A percentile compares a stretch with the other conserved stretches of the same genome.
Evolutionary conservation across 2,113 vertebrate species (phyloP).

Genomic region (Larimichthys crocea): DNA sequence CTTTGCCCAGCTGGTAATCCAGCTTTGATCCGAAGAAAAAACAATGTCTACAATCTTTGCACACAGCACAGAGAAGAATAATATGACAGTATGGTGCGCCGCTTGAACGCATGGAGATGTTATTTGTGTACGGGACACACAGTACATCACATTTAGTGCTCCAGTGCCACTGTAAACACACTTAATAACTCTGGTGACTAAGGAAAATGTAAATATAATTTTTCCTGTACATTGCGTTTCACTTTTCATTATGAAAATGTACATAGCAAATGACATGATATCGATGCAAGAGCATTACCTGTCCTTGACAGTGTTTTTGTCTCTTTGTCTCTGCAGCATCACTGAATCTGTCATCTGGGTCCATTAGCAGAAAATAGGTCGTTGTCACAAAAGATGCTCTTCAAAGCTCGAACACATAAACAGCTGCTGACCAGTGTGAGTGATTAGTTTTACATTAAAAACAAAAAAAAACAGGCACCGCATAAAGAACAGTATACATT

Average conservation of each 20-base stretch:
- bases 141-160: constrained; percentile 40
- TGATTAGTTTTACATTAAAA: background rate
- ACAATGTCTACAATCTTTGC: constrained; percentile 1
- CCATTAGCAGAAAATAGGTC: constrained; percentile 16
- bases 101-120: background rate
- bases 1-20: constrained; percentile 5
- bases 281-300: background rate
- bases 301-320: constrained; percentile 9
- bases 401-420: background rate
- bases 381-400: constrained; percentile 14
- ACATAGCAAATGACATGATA: constrained; percentile 18
- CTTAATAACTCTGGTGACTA: background rate
- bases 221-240: background rate
- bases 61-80: constrained; percentile 18
- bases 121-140: constrained; percentile 18
- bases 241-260: constrained; percentile 24
- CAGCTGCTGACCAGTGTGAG: background rate
- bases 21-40: constrained; percentile 15
- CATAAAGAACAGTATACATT: constrained; percentile 16
- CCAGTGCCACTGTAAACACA: constrained; percentile 10
- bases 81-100: background rate
- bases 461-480: background rate
- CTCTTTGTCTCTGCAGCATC: background rate
- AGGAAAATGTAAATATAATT: constrained; percentile 3
- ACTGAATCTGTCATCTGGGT: background rate